These are phyloP conservation scores for Chunga burmeisteri DNA, from an alignment of 2,113 vertebrate genomes.

Conservation along the genomic window DNA sequence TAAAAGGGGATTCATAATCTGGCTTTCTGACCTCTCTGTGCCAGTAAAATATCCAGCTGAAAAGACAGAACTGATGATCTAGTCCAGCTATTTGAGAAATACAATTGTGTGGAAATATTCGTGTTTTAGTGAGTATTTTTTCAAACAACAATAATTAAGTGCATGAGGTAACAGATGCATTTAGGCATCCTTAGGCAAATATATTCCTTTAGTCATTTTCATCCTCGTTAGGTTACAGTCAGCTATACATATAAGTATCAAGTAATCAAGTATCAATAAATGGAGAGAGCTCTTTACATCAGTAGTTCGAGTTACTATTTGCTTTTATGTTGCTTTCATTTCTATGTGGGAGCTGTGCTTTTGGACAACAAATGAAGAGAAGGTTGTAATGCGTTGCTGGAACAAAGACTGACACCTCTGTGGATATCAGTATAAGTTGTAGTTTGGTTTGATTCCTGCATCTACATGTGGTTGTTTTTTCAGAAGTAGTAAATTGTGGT, in stretches of 20 bases:
- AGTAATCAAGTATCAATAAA: background rate
- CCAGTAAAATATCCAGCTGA: background rate
- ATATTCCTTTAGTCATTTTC: background rate
- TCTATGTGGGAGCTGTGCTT: background rate
- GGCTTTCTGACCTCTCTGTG: background rate
- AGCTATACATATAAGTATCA: background rate
- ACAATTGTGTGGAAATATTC: background rate
- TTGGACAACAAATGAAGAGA: background rate
- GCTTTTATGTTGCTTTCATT: background rate
- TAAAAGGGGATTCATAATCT: background rate
- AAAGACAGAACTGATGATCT: background rate
- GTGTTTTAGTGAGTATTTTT: background rate
- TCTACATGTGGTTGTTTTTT: background rate
- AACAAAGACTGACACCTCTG: background rate
- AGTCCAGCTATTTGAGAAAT: background rate
- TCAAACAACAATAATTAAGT: background rate
- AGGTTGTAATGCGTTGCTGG: background rate
- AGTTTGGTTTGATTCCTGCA: background rate
- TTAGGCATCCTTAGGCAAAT: background rate
- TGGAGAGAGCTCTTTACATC: background rate
- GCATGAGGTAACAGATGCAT: background rate
- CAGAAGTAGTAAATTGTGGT: background rate
- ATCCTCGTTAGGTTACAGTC: background rate
- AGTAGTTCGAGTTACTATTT: background rate
- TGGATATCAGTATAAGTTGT: background rate